Conservation (phyloP, 2,113 vertebrate species). For the Amphilophus citrinellus region DNA sequence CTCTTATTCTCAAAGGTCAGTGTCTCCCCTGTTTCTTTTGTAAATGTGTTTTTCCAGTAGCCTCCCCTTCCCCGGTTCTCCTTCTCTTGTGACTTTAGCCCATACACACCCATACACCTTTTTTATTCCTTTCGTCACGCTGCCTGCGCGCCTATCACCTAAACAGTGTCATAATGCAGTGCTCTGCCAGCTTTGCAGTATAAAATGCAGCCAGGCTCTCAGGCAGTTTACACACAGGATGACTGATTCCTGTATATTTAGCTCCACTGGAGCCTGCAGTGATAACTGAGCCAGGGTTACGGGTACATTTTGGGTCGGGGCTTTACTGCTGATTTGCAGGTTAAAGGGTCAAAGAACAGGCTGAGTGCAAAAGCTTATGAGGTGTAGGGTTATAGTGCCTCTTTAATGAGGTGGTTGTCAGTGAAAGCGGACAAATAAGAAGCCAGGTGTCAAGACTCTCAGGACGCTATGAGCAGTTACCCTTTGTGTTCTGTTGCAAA, state of each 20-base stretch:
- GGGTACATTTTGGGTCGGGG: constrained; percentile 12
- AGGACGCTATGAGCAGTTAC: background rate
- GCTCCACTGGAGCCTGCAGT: constrained; percentile 36
- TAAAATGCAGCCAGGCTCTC: constrained; percentile 53
- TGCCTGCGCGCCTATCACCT: constrained; percentile 29
- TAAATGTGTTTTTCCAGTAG: background rate
- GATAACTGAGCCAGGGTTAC: constrained; percentile 42
- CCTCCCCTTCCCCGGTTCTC: background rate
- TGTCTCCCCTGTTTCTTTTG: constrained; percentile 2
- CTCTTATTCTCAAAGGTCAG: constrained; percentile 10
- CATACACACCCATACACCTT: background rate
- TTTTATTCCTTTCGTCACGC: constrained; percentile 27
- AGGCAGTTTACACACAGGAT: constrained; percentile 51
- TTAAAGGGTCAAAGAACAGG: constrained; percentile 40
- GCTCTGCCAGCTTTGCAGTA: constrained; percentile 52
- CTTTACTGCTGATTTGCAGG: constrained; percentile 55
- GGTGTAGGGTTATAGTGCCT: constrained; percentile 5
- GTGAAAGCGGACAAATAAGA: background rate
- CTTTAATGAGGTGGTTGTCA: constrained; percentile 40
- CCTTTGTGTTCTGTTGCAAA: background rate
- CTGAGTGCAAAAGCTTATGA: background rate
- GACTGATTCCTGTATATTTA: constrained; percentile 75
- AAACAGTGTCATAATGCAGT: constrained; percentile 48
- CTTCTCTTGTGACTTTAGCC: constrained; percentile 13
- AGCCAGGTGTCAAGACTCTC: background rate